Evolutionary conservation across 2,113 vertebrate species (phyloP), one percentile per base, ranked within the genome.

Genomic region (Tachuris rubrigastra): DNA sequence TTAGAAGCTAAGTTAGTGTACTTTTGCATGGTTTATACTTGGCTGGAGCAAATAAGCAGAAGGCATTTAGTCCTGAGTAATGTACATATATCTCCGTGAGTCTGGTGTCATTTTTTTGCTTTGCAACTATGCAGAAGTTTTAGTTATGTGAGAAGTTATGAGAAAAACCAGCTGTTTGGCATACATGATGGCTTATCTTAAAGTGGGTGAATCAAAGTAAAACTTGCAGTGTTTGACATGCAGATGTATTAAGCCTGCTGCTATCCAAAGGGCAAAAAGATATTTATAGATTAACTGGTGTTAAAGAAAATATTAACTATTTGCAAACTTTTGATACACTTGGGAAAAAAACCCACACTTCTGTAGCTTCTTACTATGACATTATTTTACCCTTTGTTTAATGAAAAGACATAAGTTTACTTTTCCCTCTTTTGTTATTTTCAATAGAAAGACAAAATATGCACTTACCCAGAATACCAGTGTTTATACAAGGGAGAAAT

Each of bases 151-250:
- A 62, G 69, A 95, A 93, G 73, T 53, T 85, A 49, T 95, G 95
- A 97, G 92, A 84, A 93, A 82, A 93, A 95, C n/a, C 92, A 97
- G 92, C 93, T 94, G 96, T 89, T 86, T 96, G 92, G 90, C 82
- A 91, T 87, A 50, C 68, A 63, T 42, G 47, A 63, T 92, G 67
- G 76, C 85, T 93, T 93, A 81, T 89, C 92, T 93, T 93, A 82
- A 89, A 95, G 58, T 46, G 80, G 37, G n/a, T 66, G 96, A 96
- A 92, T 93, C 93, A 89, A 96, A 96, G 95, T 81, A 93, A 93
- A 95, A 92, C 47, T 90, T 72, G 56, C 44, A 20, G 41, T 94
- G 76, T 93, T 96, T 96, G 88, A 92, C 90, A 89, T 53, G 37
- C 68, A 84, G 73, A 87, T 92, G 30, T 82, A 94, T 89, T 78